These are phyloP conservation scores for Andricus quercusramuli DNA, from an alignment of 2,888 invertebrate species.

Conservation along the genomic window DNA sequence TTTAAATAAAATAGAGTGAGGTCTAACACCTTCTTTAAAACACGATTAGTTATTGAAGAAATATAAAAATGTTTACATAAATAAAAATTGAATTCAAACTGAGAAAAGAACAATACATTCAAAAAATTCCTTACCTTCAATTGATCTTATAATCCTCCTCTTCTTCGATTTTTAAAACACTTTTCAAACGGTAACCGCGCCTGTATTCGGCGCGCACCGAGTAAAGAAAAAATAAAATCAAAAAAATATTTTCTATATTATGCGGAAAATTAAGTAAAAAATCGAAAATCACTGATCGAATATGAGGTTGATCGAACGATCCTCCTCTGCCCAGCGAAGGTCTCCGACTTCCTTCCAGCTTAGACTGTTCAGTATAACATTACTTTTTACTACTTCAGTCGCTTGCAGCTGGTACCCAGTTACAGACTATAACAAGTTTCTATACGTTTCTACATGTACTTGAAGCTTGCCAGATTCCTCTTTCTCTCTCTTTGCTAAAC, in stretches of 20 bases:
- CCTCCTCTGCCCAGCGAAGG: not conserved
- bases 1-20: too few relatives aligned
- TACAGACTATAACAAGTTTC: not conserved
- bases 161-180: not conserved
- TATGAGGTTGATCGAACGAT: not conserved
- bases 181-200: not conserved
- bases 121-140: not conserved
- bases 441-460: not conserved
- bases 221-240: not conserved
- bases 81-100: not conserved
- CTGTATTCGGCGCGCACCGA: not conserved
- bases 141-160: not conserved
- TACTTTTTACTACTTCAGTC: conserved; percentile 36
- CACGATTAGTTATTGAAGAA: too few relatives aligned
- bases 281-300: conserved; percentile 29
- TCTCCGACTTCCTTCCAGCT: conserved; percentile 3
- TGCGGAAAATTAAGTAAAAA: not conserved
- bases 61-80: too few relatives aligned
- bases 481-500: not conserved
- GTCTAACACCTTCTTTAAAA: too few relatives aligned
- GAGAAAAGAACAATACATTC: not conserved
- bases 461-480: not conserved
- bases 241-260: not conserved
- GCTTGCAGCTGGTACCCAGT: not conserved
- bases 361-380: conserved; percentile 47